Base-by-base conservation (phyloP, 2,888 invertebrate species). In the Parapristionchus giblindavisi region DNA sequence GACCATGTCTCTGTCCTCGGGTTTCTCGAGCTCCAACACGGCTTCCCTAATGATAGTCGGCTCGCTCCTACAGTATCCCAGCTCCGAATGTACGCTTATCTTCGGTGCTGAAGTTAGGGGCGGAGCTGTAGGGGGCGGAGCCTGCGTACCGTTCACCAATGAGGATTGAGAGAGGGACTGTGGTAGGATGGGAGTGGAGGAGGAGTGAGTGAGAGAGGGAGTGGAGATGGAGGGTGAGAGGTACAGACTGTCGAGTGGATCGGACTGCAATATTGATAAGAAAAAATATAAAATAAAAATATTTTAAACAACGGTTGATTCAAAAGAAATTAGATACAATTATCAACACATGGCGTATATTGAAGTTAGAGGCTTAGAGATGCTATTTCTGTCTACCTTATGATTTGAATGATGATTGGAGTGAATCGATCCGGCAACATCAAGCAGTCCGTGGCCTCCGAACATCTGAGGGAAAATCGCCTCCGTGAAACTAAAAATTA, bases 401-500 rank as follows among this genome's bases (percentile, higher is more conserved):
- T n/a, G n/a, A n/a, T n/a, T n/a, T n/a, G n/a, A n/a, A n/a, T n/a
- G n/a, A n/a, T n/a, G n/a, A n/a, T n/a, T n/a, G n/a, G n/a, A n/a
- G n/a, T n/a, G n/a, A 14, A 36, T 43, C 6, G 40, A 27, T 17
- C 43, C n/a, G 63, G 43, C 63, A 65, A 65, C 40, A 32, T 65
- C 63, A 21, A 65, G 63, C 5, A 65, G 29, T 2, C 63, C 63
- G 36, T 65, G 63, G 21, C 43, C 43, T 21, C 60, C 63, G 63
- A 65, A 65, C 24, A 61, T 27, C 27, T 61, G 61, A 40, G 63
- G 63, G 29, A 65, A 65, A 6, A 65, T 43, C 3, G 63, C 24
- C 29, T 65, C 63, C 43, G 63, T 65, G 63, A 65, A 65, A n/a
- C 63, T 65, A n/a, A n/a, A n/a, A n/a, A n/a, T n/a, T n/a, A n/a